phyloP scores from a whole-genome alignment of 2,888 invertebrate species.

The Coremacera marginata region DNA sequence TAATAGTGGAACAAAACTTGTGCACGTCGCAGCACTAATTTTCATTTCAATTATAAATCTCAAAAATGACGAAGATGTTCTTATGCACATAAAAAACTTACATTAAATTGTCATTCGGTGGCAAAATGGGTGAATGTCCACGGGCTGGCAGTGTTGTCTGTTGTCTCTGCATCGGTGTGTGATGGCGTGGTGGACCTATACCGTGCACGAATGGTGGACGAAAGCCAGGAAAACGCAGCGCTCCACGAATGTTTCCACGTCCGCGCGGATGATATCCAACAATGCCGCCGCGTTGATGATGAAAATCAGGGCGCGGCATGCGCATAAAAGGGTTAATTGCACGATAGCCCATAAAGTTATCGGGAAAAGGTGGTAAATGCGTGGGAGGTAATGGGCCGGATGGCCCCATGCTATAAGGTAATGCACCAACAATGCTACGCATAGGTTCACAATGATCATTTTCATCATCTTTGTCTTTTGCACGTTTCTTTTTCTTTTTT shows the following conservation, averaged over 20 bases:
- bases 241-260: slow-evolving; percentile 53
- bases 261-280: slow-evolving; percentile 54
- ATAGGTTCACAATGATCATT: not conserved
- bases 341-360: slow-evolving; percentile 50
- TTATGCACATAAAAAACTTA: slow-evolving; percentile 39
- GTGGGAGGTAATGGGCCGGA: slow-evolving; percentile 31
- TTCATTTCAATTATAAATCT: too few species aligned
- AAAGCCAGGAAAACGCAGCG: slow-evolving; percentile 49
- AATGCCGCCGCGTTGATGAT: slow-evolving; percentile 52
- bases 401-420: slow-evolving; percentile 26
- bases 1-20: too few species aligned
- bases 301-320: slow-evolving; percentile 51
- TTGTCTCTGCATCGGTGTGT: slow-evolving; percentile 37
- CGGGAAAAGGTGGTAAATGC: slow-evolving; percentile 43
- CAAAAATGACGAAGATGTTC: too few species aligned
- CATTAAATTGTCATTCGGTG: slow-evolving; percentile 48
- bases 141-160: slow-evolving; percentile 48
- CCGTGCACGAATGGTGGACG: slow-evolving; percentile 53
- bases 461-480: slow-evolving; percentile 31
- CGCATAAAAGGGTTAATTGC: slow-evolving; percentile 55
- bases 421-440: slow-evolving; percentile 4
- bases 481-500: slow-evolving; percentile 41
- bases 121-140: slow-evolving; percentile 51
- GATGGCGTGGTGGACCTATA: slow-evolving; percentile 48
- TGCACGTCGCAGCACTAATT: too few species aligned